Base-by-base conservation (phyloP, 2,113 vertebrate genomes). In the Coregonus clupeaformis region DNA sequence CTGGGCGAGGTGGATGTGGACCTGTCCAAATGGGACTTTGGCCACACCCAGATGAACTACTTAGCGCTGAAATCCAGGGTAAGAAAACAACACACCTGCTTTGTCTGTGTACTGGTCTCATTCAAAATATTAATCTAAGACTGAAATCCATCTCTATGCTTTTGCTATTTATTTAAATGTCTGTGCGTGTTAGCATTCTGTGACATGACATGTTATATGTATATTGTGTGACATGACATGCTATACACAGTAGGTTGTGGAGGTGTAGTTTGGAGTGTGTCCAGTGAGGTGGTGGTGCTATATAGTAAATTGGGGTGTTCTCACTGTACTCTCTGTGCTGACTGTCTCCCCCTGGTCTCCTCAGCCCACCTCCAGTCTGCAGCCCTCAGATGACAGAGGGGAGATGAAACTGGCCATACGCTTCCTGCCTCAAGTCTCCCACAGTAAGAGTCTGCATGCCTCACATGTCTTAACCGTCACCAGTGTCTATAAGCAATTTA, bases 1-100 rank as follows among this genome's bases (percentile, higher is more conserved):
- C 92, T 99, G 69, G 98, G 98, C 0, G 96, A 99, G 88, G 95
- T 96, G 25, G 97, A 98, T 14, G 72, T 98, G 68, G 95, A 98
- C 79, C 93, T 99, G 69, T 94, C 92, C 79, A 89, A 86, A 0
- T 99, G 97, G 97, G 94, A 98, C 82, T 98, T 96, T 92, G 92
- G 89, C 77, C 94, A 94, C 89, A 95, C 94, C 77, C 93, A 95
- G 69, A 94, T 95, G 88, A 95, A 91, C 81, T 93, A 94, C 94
- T 93, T 95, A 73, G 88, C 91, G 4, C 93, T 99, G 78, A 97
- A 96, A 90, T 88, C 94, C 71, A 93, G 95, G 91, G 98, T 98
- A 90, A 80, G 69, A 64, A 2, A 57, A 60, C 24, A 4, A 68
- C 29, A 67, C 29, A 71, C 36, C 59, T 42, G 63, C 68, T 73